phyloP scores from a whole-genome alignment of 2,113 vertebrate species.

The Turdus rufiventris region DNA sequence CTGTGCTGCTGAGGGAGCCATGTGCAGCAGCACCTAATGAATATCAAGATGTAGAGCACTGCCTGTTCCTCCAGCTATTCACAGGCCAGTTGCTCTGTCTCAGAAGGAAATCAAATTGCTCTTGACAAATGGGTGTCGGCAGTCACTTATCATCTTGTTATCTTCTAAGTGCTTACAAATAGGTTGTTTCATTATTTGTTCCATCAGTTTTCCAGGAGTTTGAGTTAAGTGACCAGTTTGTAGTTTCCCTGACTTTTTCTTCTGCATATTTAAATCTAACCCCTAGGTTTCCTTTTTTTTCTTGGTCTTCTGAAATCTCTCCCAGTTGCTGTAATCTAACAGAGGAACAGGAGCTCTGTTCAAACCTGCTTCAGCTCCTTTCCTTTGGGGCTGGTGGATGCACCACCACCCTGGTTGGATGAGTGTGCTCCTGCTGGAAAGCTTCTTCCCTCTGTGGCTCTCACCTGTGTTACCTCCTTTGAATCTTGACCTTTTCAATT shows the following conservation, averaged over 20 bases:
- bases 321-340: neutral
- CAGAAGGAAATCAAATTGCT: slow-evolving; percentile 53
- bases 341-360: neutral
- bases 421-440: neutral
- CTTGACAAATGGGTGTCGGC: slow-evolving; percentile 49
- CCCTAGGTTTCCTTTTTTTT: neutral
- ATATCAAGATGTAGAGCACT: slow-evolving; percentile 17
- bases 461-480: neutral
- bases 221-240: neutral
- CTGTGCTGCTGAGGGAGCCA: neutral
- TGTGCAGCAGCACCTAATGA: slow-evolving; percentile 20
- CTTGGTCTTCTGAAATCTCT: neutral
- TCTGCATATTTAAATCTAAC: neutral
- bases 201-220: slow-evolving; percentile 42
- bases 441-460: neutral
- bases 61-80: slow-evolving; percentile 4
- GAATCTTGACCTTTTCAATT: neutral
- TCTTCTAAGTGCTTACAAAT: slow-evolving; percentile 56
- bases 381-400: neutral
- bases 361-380: neutral
- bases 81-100: slow-evolving; percentile 16
- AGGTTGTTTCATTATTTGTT: slow-evolving; percentile 56
- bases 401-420: neutral
- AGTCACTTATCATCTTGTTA: slow-evolving; percentile 66
- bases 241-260: neutral